These are phyloP conservation scores for Intellagama lesueurii DNA, from an alignment of 2,797 vertebrate genomes.

Conservation along the genomic window DNA sequence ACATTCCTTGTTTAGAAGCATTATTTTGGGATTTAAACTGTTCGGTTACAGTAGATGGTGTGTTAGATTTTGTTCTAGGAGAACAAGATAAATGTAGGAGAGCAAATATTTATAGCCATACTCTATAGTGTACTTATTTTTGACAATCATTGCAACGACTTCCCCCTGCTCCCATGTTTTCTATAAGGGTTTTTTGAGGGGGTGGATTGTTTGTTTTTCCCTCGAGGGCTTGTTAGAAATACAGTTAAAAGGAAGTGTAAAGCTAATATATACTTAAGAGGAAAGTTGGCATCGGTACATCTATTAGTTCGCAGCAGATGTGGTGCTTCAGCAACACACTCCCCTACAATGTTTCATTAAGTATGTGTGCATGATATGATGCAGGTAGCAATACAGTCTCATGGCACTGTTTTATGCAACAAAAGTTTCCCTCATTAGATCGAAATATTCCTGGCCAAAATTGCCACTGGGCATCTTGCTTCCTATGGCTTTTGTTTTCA, in stretches of 20 bases:
- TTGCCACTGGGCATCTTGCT: conserved; percentile 47
- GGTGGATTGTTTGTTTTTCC: conserved; percentile 23
- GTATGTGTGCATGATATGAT: conserved; percentile 59
- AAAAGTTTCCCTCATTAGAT: conserved; percentile 55
- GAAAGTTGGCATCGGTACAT: conserved; percentile 42
- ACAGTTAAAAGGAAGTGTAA: conserved; percentile 56
- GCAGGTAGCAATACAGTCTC: conserved; percentile 50
- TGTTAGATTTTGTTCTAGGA: not conserved
- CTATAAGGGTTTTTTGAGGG: not conserved
- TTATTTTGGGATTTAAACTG: not conserved
- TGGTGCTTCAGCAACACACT: conserved; percentile 42
- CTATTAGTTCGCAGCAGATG: conserved; percentile 67
- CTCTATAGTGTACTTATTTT: not conserved
- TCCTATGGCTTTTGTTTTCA: conserved; percentile 6
- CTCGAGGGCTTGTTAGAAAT: conserved; percentile 30
- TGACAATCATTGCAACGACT: not conserved
- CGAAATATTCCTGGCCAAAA: conserved; percentile 42
- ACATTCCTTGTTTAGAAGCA: not conserved
- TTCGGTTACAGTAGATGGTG: not conserved
- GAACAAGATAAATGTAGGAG: not conserved
- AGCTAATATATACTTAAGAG: conserved; percentile 63
- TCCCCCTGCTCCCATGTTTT: not conserved
- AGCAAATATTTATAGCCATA: not conserved
- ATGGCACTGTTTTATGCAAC: conserved; percentile 58
- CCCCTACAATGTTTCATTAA: conserved; percentile 56